Base-by-base conservation (phyloP, 2,797 vertebrate species). In the Enteromius argenteus region DNA sequence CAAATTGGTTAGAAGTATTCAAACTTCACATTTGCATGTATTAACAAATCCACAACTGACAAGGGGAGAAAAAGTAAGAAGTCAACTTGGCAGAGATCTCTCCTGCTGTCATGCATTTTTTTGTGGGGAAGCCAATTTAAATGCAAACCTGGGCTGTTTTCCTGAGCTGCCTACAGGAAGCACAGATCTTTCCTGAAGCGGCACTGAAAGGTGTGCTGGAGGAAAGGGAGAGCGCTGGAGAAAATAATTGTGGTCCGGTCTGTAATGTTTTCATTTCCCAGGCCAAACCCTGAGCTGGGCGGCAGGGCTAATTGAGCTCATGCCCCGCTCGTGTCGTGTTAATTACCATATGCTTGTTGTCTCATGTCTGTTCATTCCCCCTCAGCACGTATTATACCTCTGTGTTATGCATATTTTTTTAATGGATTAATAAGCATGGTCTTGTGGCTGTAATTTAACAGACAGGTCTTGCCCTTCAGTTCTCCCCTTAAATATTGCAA, bases 1-100 rank as follows among this genome's bases (percentile, higher is more conserved):
- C 68, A 66, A 64, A 56, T 51, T 51, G 17, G 14, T 66, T 21
- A 37, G 84, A 39, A 60, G 30, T 69, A 74, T 37, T 79, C 77
- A 72, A 44, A 56, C 69, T n/a, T 71, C 42, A 67, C 32, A 82
- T 86, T 84, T 84, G 84, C 77, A 88, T 83, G 44, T 78, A 83
- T 74, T 76, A 49, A 60, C 69, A 67, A 86, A 87, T 88, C 76
- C 85, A 85, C 73, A 84, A 75, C 76, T 80, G 80, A 73, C 77
- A 86, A 72, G 79, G 77, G 81, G 84, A 85, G 81, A 74, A 84
- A 78, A 19, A 60, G 75, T 60, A 66, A 74, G 78, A 77, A 86
- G 76, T 71, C 68, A 77, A 51, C 82, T 82, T 86, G 78, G 51
- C 76, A 66, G 79, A 86, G 81, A 80, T 84, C 62, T 89, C 73